Base-by-base conservation (phyloP, 2,113 vertebrate genomes). In the Ophthalmolycus amberensis region DNA sequence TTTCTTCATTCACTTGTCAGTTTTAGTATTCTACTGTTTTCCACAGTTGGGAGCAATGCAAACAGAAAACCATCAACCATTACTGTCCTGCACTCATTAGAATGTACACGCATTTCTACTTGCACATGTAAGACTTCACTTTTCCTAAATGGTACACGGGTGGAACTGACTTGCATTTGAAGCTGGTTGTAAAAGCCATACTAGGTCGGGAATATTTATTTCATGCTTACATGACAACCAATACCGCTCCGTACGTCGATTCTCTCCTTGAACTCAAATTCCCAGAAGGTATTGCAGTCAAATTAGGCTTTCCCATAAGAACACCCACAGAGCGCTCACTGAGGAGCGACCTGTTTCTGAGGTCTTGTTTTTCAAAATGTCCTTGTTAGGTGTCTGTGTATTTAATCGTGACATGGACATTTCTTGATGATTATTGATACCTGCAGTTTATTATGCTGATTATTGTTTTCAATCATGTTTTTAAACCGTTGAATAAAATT, bases 401-500 rank as follows among this genome's bases (percentile, higher is more conserved):
- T 78, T 37, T 71, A 82, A 80, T 63, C 15, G 11, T 60, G 27
- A 56, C 69, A 56, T 34, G 37, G 52, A 46, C 58, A 78, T 78
- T 76, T 76, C 63, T 75, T 68, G 25, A 29, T 80, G 73, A 81
- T 69, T 46, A 85, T 80, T 66, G 38, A 77, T 68, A 71, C 34
- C 75, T 50, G 56, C 66, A 75, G 50, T 75, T 79, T 80, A 89
- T 90, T 91, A 83, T 86, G 80, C 60, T 80, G 72, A 87, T 87
- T 88, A 0, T 89, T n/a, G 74, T 90, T 85, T 87, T 85, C 72
- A 86, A 75, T 77, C 38, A 63, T 88, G 40, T 91, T 91, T 91
- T 90, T 88, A 92, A 89, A 80, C 80, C 79, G 75, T 85, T 89
- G 80, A 92, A 90, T 91, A 89, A 93, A 87, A 77, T 78, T 16